A percentile compares a stretch with the other conserved stretches of the same genome.
phyloP scores from a whole-genome alignment of 2,797 vertebrate species.

The Falco concolor region DNA sequence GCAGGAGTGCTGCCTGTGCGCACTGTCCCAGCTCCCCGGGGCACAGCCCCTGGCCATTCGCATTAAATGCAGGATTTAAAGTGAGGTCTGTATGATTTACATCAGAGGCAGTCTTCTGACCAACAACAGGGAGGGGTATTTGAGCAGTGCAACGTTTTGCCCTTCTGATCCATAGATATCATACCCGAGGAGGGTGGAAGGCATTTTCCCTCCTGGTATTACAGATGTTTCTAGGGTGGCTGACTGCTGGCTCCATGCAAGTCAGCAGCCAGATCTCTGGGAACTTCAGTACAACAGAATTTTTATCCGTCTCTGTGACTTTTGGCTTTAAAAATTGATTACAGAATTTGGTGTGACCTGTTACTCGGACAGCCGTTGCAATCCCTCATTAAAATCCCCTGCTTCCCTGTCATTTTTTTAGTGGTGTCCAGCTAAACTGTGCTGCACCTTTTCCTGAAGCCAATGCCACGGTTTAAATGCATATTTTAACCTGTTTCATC shows the following conservation, averaged over 20 bases:
- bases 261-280: neutral
- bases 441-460: neutral
- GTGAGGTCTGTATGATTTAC: neutral
- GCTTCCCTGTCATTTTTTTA: neutral
- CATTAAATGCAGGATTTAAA: neutral
- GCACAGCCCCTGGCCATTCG: accelerated
- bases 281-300: neutral
- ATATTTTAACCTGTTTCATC: neutral
- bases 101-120: neutral
- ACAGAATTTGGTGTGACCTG: neutral
- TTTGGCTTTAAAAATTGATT: neutral
- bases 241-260: neutral
- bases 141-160: neutral
- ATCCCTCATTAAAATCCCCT: neutral
- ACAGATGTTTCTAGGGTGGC: neutral
- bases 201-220: neutral
- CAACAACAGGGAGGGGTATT: neutral
- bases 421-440: neutral
- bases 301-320: neutral
- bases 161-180: neutral
- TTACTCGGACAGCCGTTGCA: neutral
- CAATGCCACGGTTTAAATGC: neutral
- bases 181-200: neutral
- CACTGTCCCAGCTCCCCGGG: neutral
- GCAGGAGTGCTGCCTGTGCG: neutral